Evolutionary conservation across 2,113 vertebrate species (phyloP), one percentile per base, ranked within the genome.

Genomic region (Tapirus terrestris): DNA sequence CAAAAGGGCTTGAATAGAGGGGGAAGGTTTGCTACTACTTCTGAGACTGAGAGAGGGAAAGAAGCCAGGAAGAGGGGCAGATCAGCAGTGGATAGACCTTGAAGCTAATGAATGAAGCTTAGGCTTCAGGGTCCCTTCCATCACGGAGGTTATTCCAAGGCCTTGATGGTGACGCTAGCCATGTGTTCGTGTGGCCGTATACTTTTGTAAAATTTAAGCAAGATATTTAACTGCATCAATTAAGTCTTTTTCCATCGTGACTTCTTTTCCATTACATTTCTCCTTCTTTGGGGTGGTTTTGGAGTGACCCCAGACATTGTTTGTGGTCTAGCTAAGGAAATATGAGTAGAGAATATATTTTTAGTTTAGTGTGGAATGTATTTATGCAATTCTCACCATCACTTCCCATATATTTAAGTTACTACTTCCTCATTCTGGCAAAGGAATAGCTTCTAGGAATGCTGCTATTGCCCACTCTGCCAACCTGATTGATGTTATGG

Each of bases 321-420:
- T 60, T 79, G 80, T 90, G 16, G 6, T 90, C 6, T 67, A 94
- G 45, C 67, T 88, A 96, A 96, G 29, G 56, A 97, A 86, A 79
- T 60, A 31, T 92, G 29, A 67, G 11, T 83, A 14, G 2, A 83
- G 33, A 60, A 91, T 77, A n/a, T 25, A 63, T 89, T 91, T 85
- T 95, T 70, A 88, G n/a, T 58, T 91, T 73, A 92, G 27, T 43
- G 27, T 43, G 20, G 31, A 73, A 82, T 90, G 68, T 70, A 93
- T 93, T 79, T 93, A 39, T 58, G 27, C 82, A 27, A 79, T 63
- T 80, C 67, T 85, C n/a, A 73, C 16, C 43, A n/a, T 86, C 31
- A 68, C 43, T 70, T 95, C 33, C n/a, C 31, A 39, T 73, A 56
- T 73, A 61, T 63, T 92, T 88, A 86, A 65, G 21, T 93, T 94